Evolutionary conservation across 2,113 vertebrate genomes (phyloP).

Genomic region (Forbesichthys papilliferus): DNA sequence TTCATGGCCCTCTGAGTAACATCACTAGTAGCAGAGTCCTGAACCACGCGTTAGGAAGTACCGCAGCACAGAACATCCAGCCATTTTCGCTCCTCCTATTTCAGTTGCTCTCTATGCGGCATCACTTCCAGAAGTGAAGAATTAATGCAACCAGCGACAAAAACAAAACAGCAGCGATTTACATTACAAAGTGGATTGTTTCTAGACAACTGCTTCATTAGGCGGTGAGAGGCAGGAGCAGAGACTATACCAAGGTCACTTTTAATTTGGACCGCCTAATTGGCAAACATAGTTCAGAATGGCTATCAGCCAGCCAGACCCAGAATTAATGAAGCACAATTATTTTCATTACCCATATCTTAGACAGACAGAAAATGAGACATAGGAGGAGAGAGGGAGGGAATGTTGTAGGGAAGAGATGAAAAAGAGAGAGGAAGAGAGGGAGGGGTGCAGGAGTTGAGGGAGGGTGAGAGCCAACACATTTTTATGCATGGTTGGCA

Average conservation of each 20-base stretch:
- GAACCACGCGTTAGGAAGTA: too few relatives aligned
- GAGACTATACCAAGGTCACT: slow-evolving; percentile 95
- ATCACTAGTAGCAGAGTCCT: too few relatives aligned
- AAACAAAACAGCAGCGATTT: slow-evolving; percentile 73
- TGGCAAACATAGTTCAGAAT: slow-evolving; percentile 98
- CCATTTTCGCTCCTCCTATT: slow-evolving; percentile 8
- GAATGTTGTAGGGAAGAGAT: slow-evolving; percentile 50
- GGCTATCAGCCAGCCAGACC: slow-evolving; percentile 94
- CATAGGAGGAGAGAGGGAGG: slow-evolving; percentile 49
- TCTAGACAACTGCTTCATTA: slow-evolving; percentile 91
- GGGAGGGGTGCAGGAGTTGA: slow-evolving; percentile 61
- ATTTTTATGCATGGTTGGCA: slow-evolving; percentile 76
- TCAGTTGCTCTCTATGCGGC: slow-evolving; percentile 22
- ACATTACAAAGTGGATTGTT: slow-evolving; percentile 86
- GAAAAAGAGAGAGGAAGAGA: slow-evolving; percentile 3
- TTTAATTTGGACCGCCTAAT: slow-evolving; percentile 99
- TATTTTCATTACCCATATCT: slow-evolving; percentile 95
- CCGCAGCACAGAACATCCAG: slow-evolving; percentile 23
- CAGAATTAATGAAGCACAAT: slow-evolving; percentile 97
- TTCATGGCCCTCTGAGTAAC: too few relatives aligned
- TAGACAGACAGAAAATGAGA: slow-evolving; percentile 87
- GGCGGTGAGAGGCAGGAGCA: slow-evolving; percentile 83
- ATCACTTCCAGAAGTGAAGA: slow-evolving; percentile 48
- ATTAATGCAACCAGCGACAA: slow-evolving; percentile 58
- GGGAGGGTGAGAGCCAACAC: slow-evolving; percentile 50